Evolutionary conservation across 2,888 invertebrate genomes (phyloP).

Genomic region (Smittia sp.): DNA sequence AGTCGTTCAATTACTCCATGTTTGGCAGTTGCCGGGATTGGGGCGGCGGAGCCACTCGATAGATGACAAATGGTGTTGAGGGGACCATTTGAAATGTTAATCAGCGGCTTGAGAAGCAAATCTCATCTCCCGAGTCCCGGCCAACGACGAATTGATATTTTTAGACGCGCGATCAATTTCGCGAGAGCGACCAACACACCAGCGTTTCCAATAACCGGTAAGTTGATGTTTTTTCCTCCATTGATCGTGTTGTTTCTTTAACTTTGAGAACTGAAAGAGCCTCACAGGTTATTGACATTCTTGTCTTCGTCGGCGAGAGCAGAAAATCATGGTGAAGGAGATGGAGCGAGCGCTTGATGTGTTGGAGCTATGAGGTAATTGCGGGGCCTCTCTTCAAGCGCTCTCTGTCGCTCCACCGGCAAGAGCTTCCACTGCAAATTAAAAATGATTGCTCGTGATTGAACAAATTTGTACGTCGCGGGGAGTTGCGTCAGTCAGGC

Average conservation of each 20-base stretch:
- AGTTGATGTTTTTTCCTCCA: constrained; percentile 11
- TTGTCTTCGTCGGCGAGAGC: constrained; percentile 16
- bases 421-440: constrained; percentile 27
- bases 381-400: neutral
- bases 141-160: neutral
- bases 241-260: constrained; percentile 32
- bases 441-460: constrained; percentile 1
- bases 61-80: too few species aligned
- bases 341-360: constrained; percentile 17
- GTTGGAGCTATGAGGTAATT: constrained; percentile 37
- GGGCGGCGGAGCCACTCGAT: too few species aligned
- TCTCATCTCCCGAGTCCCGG: too few species aligned
- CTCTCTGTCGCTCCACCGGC: neutral
- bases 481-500: neutral
- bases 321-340: constrained; percentile 19
- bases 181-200: neutral
- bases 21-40: too few species aligned
- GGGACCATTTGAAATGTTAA: too few species aligned
- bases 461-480: neutral
- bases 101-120: too few species aligned
- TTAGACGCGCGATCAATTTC: neutral
- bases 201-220: constrained; percentile 33
- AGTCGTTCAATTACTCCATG: neutral
- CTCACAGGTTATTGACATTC: constrained; percentile 40
- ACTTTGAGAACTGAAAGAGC: constrained; percentile 34